A percentile compares a stretch with the other conserved stretches of the same genome.
Conservation (phyloP, 2,888 invertebrate genomes). For the Cheilosia soror region DNA sequence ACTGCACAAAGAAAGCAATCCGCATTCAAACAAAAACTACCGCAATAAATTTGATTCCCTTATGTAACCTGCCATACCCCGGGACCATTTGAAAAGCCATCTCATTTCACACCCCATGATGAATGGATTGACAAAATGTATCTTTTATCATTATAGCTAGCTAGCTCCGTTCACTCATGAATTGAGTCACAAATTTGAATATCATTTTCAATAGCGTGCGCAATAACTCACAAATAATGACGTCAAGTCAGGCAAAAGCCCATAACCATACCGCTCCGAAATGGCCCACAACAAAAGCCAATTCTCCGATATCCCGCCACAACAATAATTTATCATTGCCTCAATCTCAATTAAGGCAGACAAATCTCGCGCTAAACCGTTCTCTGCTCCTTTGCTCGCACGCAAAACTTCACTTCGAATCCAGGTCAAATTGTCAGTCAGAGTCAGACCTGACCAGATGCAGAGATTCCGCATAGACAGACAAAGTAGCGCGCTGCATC, state of each 20-base stretch:
- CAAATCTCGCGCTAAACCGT: constrained; percentile 59
- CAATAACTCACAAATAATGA: constrained; percentile 71
- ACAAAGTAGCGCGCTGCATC: constrained; percentile 8
- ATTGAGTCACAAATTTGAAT: constrained; percentile 64
- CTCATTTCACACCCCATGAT: constrained; percentile 37
- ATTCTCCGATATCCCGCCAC: constrained; percentile 35
- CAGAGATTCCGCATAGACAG: constrained; percentile 41
- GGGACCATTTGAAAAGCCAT: background rate
- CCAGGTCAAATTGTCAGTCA: constrained; percentile 73
- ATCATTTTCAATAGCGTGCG: constrained; percentile 36
- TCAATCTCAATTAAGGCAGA: constrained; percentile 74
- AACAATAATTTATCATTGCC: constrained; percentile 67
- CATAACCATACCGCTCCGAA: constrained; percentile 12
- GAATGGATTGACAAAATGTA: constrained; percentile 19
- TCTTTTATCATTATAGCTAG: background rate
- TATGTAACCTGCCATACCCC: constrained; percentile 6
- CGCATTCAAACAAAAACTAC: background rate
- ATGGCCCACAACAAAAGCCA: constrained; percentile 49
- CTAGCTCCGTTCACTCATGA: constrained; percentile 23
- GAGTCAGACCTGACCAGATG: constrained; percentile 61
- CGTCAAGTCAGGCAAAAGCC: constrained; percentile 45
- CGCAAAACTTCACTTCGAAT: constrained; percentile 60
- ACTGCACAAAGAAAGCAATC: background rate
- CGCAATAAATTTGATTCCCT: constrained; percentile 4
- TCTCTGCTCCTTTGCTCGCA: constrained; percentile 31